Percentiles rank a stretch among this genome's conserved stretches.
Conservation (phyloP, 2,113 vertebrate genomes). For the Sinocyclocheilus anophthalmus region DNA sequence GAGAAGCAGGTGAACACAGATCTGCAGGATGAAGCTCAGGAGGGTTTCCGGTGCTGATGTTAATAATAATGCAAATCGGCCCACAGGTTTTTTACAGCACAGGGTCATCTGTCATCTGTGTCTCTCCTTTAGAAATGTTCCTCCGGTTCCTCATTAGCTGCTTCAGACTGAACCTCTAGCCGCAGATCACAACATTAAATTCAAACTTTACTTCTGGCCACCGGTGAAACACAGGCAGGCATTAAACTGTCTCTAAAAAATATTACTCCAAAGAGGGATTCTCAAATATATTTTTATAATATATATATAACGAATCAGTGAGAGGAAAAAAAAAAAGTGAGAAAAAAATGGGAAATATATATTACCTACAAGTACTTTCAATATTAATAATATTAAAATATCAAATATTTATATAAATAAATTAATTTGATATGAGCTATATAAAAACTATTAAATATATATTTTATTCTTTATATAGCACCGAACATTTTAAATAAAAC, state of each 20-base stretch:
- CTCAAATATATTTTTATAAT: background rate
- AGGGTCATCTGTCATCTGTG: background rate
- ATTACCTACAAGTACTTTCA: too few relatives aligned
- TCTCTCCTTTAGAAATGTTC: background rate
- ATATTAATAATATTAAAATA: too few relatives aligned
- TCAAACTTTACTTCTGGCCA: background rate
- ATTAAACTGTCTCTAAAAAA: background rate
- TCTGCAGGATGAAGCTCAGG: slow-evolving; percentile 1
- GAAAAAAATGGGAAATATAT: too few relatives aligned
- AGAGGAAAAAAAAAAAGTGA: too few relatives aligned
- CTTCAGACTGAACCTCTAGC: background rate
- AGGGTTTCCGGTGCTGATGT: background rate
- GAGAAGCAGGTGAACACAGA: background rate
- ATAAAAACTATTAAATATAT: too few relatives aligned
- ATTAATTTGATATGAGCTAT: too few relatives aligned
- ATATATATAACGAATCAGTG: background rate
- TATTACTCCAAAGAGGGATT: background rate
- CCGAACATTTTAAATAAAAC: too few relatives aligned
- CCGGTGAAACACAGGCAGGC: slow-evolving; percentile 1
- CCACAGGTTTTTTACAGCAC: background rate
- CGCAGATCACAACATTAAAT: background rate
- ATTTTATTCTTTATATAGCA: too few relatives aligned
- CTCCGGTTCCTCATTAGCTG: background rate
- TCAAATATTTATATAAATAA: too few relatives aligned
- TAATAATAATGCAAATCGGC: background rate